phyloP scores from a whole-genome alignment of 2,797 vertebrate species.

The Mastacembelus armatus region DNA sequence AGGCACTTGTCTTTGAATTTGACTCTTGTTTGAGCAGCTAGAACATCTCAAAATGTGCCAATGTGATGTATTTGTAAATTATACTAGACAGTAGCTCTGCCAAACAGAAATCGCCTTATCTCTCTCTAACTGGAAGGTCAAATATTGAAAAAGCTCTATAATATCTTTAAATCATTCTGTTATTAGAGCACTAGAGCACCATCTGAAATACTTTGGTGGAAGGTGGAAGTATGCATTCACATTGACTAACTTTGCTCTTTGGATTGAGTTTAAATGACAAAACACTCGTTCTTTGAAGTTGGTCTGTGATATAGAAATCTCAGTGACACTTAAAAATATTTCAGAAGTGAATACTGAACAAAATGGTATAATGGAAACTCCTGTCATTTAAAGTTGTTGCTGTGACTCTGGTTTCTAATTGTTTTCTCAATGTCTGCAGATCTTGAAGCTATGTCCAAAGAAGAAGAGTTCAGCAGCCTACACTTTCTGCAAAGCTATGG shows the following conservation, averaged over 20 bases:
- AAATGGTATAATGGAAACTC: not conserved
- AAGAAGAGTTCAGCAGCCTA: constrained; percentile 98
- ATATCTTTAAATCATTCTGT: constrained; percentile 35
- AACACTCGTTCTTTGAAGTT: constrained; percentile 3
- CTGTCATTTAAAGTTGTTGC: not conserved
- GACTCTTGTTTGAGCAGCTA: constrained; percentile 44
- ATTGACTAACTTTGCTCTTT: constrained; percentile 10
- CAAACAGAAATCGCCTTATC: constrained; percentile 49
- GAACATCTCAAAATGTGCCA: constrained; percentile 45
- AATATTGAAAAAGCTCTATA: constrained; percentile 24
- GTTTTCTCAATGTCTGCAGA: constrained; percentile 78
- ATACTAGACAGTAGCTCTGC: constrained; percentile 30
- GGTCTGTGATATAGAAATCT: constrained; percentile 12
- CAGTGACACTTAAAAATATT: not conserved
- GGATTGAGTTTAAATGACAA: constrained; percentile 11
- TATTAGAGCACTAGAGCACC: constrained; percentile 3
- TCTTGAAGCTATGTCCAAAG: constrained; percentile 98
- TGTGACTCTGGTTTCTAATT: not conserved
- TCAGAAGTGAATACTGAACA: not conserved
- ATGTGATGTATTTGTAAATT: constrained; percentile 68
- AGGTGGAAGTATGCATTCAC: constrained; percentile 19
- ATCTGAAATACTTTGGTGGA: constrained; percentile 25
- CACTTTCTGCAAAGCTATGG: constrained; percentile 95
- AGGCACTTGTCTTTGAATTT: constrained; percentile 33
- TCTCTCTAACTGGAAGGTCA: constrained; percentile 56